Evolutionary conservation across 2,888 invertebrate species (phyloP), one percentile per base, ranked within the genome.

Genomic region (Linhomoeus sp.): DNA sequence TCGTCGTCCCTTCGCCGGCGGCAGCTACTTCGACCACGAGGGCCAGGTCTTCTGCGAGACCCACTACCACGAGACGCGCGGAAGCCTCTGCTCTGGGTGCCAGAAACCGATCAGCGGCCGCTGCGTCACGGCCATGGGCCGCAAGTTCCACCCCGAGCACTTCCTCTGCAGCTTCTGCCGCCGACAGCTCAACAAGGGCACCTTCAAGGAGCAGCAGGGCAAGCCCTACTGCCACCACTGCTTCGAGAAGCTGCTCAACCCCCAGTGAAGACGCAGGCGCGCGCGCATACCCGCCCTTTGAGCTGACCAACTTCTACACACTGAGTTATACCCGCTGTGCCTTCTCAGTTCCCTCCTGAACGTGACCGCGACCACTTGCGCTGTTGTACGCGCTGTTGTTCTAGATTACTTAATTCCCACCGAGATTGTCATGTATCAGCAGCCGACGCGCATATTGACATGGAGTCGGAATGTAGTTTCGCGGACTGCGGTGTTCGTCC

Each of bases 161-260:
- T 99, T 97, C 66, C 88, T 90, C 9, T 97, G 97, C 72, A 88
- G 92, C n/a, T 94, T 92, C 73, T 99, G 97, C 65, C 74, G 90
- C 52, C 81, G 88, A 63, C 92, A 92, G 66, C 75, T 99, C 56
- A 94, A 92, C 71, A 94, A 94, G 67, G 94, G 94, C 60, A 97
- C 94, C 1, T 97, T 97, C 71, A 99, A 97, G 68, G 97, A 97
- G 68, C 90, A 92, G 66, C 88, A 88, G 66, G 87, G 90, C 62
- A 90, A 92, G 66, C 94, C 97, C 1, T 99, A 94, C 70, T 97
- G 97, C 68, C 94, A 97, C 66, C 75, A 76, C 51, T 97, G 94
- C 71, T 97, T 94, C 67, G 88, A 90, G 54, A 92, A 90, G 66
- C 75, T 94, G 38, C 92, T 90, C 65, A 29, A 29, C 29, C 29